Conservation (phyloP, 1,140 invertebrate genomes). For the Coptotermes formosanus region DNA sequence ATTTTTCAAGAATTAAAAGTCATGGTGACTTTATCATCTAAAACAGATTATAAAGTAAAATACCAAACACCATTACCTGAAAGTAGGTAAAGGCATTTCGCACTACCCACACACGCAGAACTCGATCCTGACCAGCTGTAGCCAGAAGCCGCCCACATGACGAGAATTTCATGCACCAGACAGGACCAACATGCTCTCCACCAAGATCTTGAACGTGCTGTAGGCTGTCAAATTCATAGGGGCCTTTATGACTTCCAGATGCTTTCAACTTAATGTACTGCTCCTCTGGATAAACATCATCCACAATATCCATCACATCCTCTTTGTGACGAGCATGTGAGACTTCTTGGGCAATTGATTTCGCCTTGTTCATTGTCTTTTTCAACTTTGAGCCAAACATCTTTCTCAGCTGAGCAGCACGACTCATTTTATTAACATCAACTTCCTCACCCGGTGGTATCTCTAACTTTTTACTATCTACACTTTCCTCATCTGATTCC, state of each 20-base stretch:
- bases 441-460: constrained; percentile 58
- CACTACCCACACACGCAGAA: constrained; percentile 92
- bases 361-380: constrained; percentile 87
- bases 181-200: constrained; percentile 84
- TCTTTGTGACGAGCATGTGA: constrained; percentile 82
- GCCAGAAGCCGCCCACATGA: constrained; percentile 89
- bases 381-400: constrained; percentile 84
- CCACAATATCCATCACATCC: constrained; percentile 78
- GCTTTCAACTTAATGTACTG: constrained; percentile 89
- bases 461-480: constrained; percentile 69
- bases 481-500: constrained; percentile 81
- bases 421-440: constrained; percentile 48
- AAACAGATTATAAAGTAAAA: neutral
- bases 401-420: constrained; percentile 71
- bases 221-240: constrained; percentile 88
- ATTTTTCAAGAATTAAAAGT: too few species aligned
- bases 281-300: constrained; percentile 77
- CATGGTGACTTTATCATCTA: too few species aligned
- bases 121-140: constrained; percentile 93
- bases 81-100: constrained; percentile 85
- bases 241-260: constrained; percentile 92
- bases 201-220: constrained; percentile 74
- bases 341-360: constrained; percentile 83
- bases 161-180: constrained; percentile 99
- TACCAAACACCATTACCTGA: constrained; percentile 49